These are phyloP conservation scores for Rhynchotus rufescens DNA, from an alignment of 2,797 vertebrate species.

Conservation along the genomic window DNA sequence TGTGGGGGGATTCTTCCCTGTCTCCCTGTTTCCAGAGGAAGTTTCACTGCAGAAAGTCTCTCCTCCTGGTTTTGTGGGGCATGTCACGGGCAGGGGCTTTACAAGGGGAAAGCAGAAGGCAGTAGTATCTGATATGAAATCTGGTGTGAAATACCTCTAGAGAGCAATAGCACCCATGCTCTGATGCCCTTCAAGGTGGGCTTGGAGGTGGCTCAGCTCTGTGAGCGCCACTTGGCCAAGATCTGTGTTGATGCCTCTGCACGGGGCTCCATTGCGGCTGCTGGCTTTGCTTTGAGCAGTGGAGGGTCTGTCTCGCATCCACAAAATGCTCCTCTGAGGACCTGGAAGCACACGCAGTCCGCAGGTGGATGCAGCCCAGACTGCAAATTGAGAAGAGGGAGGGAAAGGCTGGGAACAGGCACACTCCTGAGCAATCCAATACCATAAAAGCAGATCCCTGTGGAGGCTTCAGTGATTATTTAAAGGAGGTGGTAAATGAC, in stretches of 20 bases:
- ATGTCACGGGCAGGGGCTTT: background rate
- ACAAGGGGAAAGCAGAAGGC: background rate
- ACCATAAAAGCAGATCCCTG: conserved; percentile 6
- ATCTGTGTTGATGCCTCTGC: background rate
- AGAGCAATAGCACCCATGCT: background rate
- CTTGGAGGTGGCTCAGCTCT: background rate
- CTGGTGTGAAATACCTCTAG: background rate
- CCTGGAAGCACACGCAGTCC: background rate
- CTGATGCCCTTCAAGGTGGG: background rate
- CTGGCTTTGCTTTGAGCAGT: background rate
- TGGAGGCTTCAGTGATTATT: conserved; percentile 43
- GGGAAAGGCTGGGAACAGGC: background rate
- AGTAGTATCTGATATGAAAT: background rate
- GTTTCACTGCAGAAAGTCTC: background rate
- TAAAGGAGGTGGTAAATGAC: conserved; percentile 56
- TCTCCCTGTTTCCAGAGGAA: background rate
- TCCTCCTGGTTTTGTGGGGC: background rate
- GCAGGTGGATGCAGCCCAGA: background rate
- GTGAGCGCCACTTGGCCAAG: background rate
- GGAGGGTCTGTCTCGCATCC: background rate
- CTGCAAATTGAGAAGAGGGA: background rate
- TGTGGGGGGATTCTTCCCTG: background rate
- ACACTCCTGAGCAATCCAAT: background rate
- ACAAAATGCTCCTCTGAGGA: background rate
- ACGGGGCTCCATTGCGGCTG: background rate